Base-by-base conservation (phyloP, 2,888 invertebrate species). In the Drosophila nr. perissopoda region DNA sequence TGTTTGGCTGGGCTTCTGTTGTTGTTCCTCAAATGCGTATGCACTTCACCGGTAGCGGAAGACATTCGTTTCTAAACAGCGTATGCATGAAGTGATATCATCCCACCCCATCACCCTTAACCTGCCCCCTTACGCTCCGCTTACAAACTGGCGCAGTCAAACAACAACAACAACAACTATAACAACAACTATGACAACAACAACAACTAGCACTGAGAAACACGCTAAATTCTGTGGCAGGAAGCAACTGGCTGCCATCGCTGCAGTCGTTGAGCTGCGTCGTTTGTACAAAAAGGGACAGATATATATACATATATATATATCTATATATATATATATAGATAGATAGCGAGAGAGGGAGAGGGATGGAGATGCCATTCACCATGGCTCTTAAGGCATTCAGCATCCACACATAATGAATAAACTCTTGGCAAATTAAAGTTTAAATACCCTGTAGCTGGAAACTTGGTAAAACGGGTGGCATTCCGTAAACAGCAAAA, bases 11-110 rank as follows among this genome's bases (percentile, higher is more conserved):
- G 58, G 61, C 65, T 48, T 57, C 67, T 68, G 74, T 74, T 77
- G 81, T 81, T 81, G 81, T 74, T 79, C 82, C 65, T 78, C 78
- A 79, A 78, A 79, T 79, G 79, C 79, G 79, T 79, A 79, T 81
- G 82, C 82, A 81, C 81, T 79, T 70, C 78, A 81, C 79, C 79
- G 79, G 79, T 79, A 79, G 82, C 79, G 79, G 79, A 79, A 81
- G 82, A 74, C 79, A 79, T 79, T 79, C 79, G 82, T 79, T 79
- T 79, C 79, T 79, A 81, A 79, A 78, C 79, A 79, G 74, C 82
- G 82, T 78, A 74, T 78, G 79, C 59, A 77, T 58, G 80, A 70
- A 74, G 70, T 63, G 69, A 66, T 77, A 70, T 57, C 61, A 40
- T 48, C 33, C 31, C 52, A 13, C n/a, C 13, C 42, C 36, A 0